These are phyloP conservation scores for Cantharis nigra DNA, from an alignment of 2,888 invertebrate genomes.

Conservation along the genomic window DNA sequence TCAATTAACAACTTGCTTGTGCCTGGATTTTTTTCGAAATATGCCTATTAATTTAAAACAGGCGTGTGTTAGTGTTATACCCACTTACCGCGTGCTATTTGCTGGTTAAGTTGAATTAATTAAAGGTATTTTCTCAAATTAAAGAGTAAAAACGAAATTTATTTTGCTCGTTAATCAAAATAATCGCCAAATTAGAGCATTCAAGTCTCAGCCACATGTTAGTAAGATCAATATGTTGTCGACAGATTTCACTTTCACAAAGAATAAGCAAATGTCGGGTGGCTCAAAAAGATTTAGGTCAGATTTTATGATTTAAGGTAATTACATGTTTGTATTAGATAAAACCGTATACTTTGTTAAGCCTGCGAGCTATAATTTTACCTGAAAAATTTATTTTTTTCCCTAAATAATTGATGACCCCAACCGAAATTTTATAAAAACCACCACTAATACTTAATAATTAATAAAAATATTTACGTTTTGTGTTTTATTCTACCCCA, in stretches of 20 bases:
- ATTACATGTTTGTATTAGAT: constrained; percentile 4
- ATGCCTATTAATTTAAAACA: not conserved
- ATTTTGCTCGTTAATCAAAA: constrained; percentile 2
- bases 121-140: not conserved
- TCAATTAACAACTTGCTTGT: constrained; percentile 26
- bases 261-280: constrained; percentile 13
- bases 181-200: constrained; percentile 3
- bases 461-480: not conserved
- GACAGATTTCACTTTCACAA: constrained; percentile 24
- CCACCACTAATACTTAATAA: not conserved
- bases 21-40: not conserved
- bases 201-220: constrained; percentile 12
- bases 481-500: not conserved
- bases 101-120: not conserved
- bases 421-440: not conserved
- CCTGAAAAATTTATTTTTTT: not conserved
- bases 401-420: not conserved
- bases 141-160: not conserved
- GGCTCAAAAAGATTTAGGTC: constrained; percentile 13
- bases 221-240: constrained; percentile 16
- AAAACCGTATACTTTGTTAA: not conserved
- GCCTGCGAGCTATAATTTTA: not conserved
- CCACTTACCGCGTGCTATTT: not conserved
- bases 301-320: constrained; percentile 13
- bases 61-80: not conserved